A percentile compares a stretch with the other conserved stretches of the same genome.
Evolutionary conservation across 2,888 invertebrate genomes (phyloP).

Genomic region (Scaptomyza reducta): DNA sequence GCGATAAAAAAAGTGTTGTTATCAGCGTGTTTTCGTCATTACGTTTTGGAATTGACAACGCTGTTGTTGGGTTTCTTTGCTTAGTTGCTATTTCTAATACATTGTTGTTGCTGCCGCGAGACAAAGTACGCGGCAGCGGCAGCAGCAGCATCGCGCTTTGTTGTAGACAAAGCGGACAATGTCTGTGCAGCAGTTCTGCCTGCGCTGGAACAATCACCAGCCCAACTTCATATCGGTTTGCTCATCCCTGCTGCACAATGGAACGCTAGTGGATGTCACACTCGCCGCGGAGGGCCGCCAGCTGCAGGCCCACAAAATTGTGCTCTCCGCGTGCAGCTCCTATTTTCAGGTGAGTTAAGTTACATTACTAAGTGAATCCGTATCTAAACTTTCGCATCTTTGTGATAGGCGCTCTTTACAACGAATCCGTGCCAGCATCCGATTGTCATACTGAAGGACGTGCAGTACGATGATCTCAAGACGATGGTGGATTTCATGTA

Average conservation of each 20-base stretch:
- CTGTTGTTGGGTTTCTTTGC: slow-evolving; percentile 47
- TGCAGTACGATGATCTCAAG: slow-evolving; percentile 92
- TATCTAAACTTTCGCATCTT: not conserved
- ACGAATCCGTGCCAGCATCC: slow-evolving; percentile 95
- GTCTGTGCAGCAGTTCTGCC: slow-evolving; percentile 91
- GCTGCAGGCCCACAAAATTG: slow-evolving; percentile 94
- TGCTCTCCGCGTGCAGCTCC: slow-evolving; percentile 95
- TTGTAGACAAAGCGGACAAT: slow-evolving; percentile 82
- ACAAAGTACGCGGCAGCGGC: slow-evolving; percentile 59
- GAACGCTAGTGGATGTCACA: slow-evolving; percentile 94
- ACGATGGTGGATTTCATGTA: slow-evolving; percentile 97
- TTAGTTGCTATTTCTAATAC: slow-evolving; percentile 38
- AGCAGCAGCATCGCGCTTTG: slow-evolving; percentile 49
- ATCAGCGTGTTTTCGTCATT: slow-evolving; percentile 70
- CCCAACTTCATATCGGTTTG: slow-evolving; percentile 96
- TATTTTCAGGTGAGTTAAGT: slow-evolving; percentile 91
- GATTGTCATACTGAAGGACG: slow-evolving; percentile 95
- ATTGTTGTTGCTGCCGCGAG: slow-evolving; percentile 65
- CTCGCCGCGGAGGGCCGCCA: slow-evolving; percentile 95
- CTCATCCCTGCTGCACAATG: slow-evolving; percentile 91
- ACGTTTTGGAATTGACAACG: slow-evolving; percentile 44
- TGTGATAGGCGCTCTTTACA: slow-evolving; percentile 90
- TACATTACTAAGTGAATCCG: not conserved
- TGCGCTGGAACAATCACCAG: slow-evolving; percentile 97
- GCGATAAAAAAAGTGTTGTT: slow-evolving; percentile 70